Evolutionary conservation across 2,113 vertebrate genomes (phyloP), one percentile per base, ranked within the genome.

Genomic region (Peromyscus maniculatus): DNA sequence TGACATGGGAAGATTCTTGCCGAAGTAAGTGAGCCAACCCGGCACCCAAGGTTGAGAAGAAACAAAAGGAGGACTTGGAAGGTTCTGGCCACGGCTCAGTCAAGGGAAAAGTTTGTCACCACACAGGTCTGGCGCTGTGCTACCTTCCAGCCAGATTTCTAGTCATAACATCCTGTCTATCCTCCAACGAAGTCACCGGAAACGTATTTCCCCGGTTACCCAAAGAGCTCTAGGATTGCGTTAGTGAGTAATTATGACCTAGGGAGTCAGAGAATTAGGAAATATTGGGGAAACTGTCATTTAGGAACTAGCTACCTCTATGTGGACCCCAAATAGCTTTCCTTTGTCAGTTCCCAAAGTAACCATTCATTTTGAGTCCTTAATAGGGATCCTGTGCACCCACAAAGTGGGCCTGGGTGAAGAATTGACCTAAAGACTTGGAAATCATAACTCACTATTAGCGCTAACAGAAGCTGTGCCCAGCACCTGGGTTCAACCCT

Each of bases 261-360:
- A 49, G 46, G 28, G 75, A 49, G 62, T 66, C 59, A 92, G 67
- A 82, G 26, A 82, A 80, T 69, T 49, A 52, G 78, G 79, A 91
- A 84, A 91, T 5, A 3, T 0, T 59, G 39, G 7, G 24, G 62
- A 94, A 75, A 75, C 17, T 55, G 10, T 49, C 62, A 66, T 46
- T 91, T 83, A 72, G 36, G 82, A 97, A 71, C 59, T 46, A 39
- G 77, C n/a, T n/a, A 62, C 89, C 43, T 87, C 59, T 82, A 59
- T 0, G 1, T 26, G 26, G 7, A 46, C 49, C 55, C 79, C 19
- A n/a, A 57, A 57, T 22, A 91, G 87, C 43, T 94, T 67, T 84
- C 55, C 55, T 66, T 52, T 89, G 74, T 49, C 52, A 83, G 0
- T 78, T 89, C 21, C 87, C 62, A 39, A 64, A 94, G 69, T 36